A percentile compares a stretch with the other conserved stretches of the same genome.
phyloP scores from a whole-genome alignment of 2,888 invertebrate species.

The Xestia c-nigrum region DNA sequence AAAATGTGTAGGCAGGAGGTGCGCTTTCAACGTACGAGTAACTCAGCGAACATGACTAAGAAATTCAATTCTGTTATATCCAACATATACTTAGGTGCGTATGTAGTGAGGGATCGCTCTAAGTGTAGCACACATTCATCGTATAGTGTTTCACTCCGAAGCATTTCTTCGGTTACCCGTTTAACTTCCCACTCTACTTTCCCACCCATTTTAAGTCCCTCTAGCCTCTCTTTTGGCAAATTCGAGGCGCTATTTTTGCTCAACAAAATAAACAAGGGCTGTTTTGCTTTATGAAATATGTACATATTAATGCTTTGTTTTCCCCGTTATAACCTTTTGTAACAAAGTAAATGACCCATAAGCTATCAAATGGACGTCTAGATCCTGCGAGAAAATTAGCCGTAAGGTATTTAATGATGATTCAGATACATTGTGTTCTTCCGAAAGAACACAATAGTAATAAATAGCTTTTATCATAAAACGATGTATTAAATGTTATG shows the following conservation, averaged over 20 bases:
- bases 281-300: slow-evolving; percentile 56
- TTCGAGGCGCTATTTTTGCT: slow-evolving; percentile 34
- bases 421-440: slow-evolving; percentile 34
- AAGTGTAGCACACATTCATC: slow-evolving; percentile 47
- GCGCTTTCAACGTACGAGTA: slow-evolving; percentile 51
- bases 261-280: slow-evolving; percentile 49
- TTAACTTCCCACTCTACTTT: slow-evolving; percentile 27
- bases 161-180: slow-evolving; percentile 47
- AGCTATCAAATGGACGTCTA: slow-evolving; percentile 55
- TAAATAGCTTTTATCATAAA: slow-evolving; percentile 24
- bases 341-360: slow-evolving; percentile 58
- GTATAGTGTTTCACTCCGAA: slow-evolving; percentile 54
- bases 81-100: slow-evolving; percentile 22
- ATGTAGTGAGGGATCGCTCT: slow-evolving; percentile 44
- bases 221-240: slow-evolving; percentile 29
- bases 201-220: slow-evolving; percentile 5
- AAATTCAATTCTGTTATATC: slow-evolving; percentile 74
- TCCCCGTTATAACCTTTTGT: slow-evolving; percentile 51
- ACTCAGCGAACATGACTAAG: slow-evolving; percentile 72
- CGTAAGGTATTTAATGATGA: slow-evolving; percentile 49
- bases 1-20: slow-evolving; percentile 55
- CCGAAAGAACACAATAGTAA: slow-evolving; percentile 2
- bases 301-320: slow-evolving; percentile 61
- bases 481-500: slow-evolving; percentile 12
- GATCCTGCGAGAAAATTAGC: slow-evolving; percentile 57